Conservation (phyloP, 2,888 invertebrate genomes). For the Brachyptera putata region DNA sequence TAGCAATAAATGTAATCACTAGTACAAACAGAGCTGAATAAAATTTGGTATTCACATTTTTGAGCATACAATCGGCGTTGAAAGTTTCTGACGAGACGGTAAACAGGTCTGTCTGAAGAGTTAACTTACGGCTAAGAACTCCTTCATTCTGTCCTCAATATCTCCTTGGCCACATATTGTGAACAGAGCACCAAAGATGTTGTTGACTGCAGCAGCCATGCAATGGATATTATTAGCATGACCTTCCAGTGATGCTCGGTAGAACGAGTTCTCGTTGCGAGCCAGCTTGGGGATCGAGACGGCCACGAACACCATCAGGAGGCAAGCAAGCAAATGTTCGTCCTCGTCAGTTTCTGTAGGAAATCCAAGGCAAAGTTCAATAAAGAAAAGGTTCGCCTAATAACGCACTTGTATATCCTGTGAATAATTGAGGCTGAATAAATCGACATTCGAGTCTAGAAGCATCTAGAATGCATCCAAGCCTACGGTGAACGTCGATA, state of each 20-base stretch:
- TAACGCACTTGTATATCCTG: too few relatives aligned
- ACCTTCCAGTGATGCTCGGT: constrained; percentile 80
- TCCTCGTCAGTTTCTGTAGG: constrained; percentile 77
- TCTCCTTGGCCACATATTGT: constrained; percentile 94
- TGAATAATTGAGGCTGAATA: too few relatives aligned
- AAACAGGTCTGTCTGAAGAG: not conserved
- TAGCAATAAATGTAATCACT: too few relatives aligned
- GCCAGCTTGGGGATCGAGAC: constrained; percentile 95
- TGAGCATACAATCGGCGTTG: too few relatives aligned
- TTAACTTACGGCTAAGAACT: constrained; percentile 65
- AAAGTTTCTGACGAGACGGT: too few relatives aligned
- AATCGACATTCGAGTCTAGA: too few relatives aligned
- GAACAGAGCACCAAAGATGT: constrained; percentile 94
- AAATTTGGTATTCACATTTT: too few relatives aligned
- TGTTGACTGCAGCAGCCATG: constrained; percentile 93
- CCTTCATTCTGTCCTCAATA: constrained; percentile 96
- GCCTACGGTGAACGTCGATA: too few relatives aligned
- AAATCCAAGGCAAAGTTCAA: constrained; percentile 25
- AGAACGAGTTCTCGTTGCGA: constrained; percentile 82
- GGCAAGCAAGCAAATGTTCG: constrained; percentile 88
- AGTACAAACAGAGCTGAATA: too few relatives aligned
- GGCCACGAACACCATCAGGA: constrained; percentile 98
- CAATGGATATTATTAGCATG: constrained; percentile 99
- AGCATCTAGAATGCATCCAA: too few relatives aligned
- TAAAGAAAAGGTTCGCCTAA: too few relatives aligned